Evolutionary conservation across 2,113 vertebrate species (phyloP), one percentile per base, ranked within the genome.

Genomic region (Tinamus guttatus): DNA sequence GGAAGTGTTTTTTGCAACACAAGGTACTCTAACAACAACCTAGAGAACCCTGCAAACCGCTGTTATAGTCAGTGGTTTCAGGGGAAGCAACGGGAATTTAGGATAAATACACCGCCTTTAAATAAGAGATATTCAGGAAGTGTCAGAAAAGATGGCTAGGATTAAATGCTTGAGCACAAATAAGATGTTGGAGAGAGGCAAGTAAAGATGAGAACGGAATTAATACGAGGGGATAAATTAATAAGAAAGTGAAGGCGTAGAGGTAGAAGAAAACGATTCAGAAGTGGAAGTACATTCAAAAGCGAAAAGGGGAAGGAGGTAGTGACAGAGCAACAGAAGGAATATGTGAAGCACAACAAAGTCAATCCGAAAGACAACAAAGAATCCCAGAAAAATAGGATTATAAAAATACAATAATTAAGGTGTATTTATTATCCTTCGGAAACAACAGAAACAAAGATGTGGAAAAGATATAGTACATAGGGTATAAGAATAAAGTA

Each of bases 1-100:
- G 93, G 94, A 96, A 93, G 59, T 87, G 47, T 14, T 1, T 41
- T 65, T 92, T 71, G 91, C 52, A 64, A 79, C n/a, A n/a, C 9
- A 5, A 67, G 36, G 32, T 1, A 0, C 71, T 22, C 24, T 28
- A 30, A 28, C 24, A 63, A 24, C 54, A 36, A 17, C 45, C 18
- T 0, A 54, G 24, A 20, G 78, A 91, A 89, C 58, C 21, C 4
- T 76, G 84, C 62, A 43, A 32, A 64, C 59, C 34, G 4, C 52
- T 41, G 36, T 38, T 70, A 0, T 14, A 43, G 36, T 45, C 4
- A 5, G 32, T 49, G 71, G 24, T 65, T 87, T 91, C 59, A 54
- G 63, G 45, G 20, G 51, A 4, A 16, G 58, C 32, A 36, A n/a
- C 22, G 14, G 27, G 38, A 81, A 36, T 79, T 68, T 59, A 2